Base-by-base conservation (phyloP, 1,140 invertebrate genomes). In the Acyrthosiphon pisum region DNA sequence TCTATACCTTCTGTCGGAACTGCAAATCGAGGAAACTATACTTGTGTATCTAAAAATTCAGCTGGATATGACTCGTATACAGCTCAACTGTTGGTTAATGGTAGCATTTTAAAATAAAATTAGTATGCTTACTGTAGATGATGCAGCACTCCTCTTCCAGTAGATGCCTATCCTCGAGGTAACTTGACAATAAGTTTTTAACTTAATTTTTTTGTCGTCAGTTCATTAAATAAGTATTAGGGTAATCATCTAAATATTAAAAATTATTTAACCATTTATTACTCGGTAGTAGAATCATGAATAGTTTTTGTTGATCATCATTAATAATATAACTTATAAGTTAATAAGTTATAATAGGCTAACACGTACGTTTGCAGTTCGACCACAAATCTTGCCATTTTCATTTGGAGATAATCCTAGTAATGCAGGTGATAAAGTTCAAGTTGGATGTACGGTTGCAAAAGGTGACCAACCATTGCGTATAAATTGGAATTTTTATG, bases 11-110 rank as follows among this genome's bases (percentile, higher is more conserved):
- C 93, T 41, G 93, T 91, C 23, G 90, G 98, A 53, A 96, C 97
- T 94, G 97, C 97, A 93, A 98, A 93, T 68, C 90, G 90, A 94
- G 97, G 97, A 81, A 97, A 97, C 95, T 98, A 97, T 94, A 97
- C 97, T 41, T 98, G 97, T 94, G 96, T 96, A 41, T 98, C 97
- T 35, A 97, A 95, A 94, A 96, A 96, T 94, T 90, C 94, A 41
- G 95, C 95, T 68, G 96, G 95, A 23, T 94, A 95, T 37, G 94
- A 94, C 18, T 95, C 96, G 93, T 96, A 96, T 94, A 95, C 95
- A 9, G 96, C 96, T 94, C 94, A 96, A 94, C 94, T 93, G 44
- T 30, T 93, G 26, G 89, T 94, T 35, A 93, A 94, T 68, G 94
- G 92, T 94, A 93, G 76, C 30, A 76, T 22, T 53, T 89, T 81